These are phyloP conservation scores for Cololabis saira DNA, from an alignment of 2,113 vertebrate genomes.

Conservation along the genomic window DNA sequence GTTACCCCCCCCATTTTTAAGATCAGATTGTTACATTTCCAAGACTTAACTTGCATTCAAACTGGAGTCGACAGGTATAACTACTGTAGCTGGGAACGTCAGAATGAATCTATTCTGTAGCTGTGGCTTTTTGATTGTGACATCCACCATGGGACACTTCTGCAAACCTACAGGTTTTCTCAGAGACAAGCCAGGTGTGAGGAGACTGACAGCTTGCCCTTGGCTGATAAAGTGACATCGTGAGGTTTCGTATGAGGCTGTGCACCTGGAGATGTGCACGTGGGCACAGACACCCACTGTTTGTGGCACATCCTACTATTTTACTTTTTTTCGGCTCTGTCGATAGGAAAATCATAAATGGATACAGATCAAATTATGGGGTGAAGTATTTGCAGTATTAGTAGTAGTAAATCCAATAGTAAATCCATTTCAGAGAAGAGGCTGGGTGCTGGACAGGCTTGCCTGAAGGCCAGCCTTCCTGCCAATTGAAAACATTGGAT, in stretches of 20 bases:
- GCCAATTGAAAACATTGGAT: no score
- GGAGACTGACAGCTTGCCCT: slow-evolving; percentile 62
- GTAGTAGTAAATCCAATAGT: no score
- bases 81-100: slow-evolving; percentile 35
- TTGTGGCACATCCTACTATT: background rate
- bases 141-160: slow-evolving; percentile 37
- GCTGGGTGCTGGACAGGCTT: no score
- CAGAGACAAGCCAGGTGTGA: slow-evolving; percentile 52
- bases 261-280: slow-evolving; percentile 43
- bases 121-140: slow-evolving; percentile 42
- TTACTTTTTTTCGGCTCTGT: no score
- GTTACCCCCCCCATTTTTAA: no score
- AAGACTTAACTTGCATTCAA: background rate
- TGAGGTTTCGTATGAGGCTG: slow-evolving; percentile 42
- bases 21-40: no score
- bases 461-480: no score
- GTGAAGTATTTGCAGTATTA: no score
- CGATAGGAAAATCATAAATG: no score
- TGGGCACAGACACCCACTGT: slow-evolving; percentile 18
- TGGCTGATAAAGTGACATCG: slow-evolving; percentile 60
- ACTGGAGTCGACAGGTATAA: background rate
- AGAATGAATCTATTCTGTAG: slow-evolving; percentile 37
- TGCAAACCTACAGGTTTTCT: slow-evolving; percentile 57
- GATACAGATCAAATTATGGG: no score
- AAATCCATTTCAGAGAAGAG: no score